A percentile compares a stretch with the other conserved stretches of the same genome.
Evolutionary conservation across 2,113 vertebrate species (phyloP).

Genomic region (Podilymbus podiceps): DNA sequence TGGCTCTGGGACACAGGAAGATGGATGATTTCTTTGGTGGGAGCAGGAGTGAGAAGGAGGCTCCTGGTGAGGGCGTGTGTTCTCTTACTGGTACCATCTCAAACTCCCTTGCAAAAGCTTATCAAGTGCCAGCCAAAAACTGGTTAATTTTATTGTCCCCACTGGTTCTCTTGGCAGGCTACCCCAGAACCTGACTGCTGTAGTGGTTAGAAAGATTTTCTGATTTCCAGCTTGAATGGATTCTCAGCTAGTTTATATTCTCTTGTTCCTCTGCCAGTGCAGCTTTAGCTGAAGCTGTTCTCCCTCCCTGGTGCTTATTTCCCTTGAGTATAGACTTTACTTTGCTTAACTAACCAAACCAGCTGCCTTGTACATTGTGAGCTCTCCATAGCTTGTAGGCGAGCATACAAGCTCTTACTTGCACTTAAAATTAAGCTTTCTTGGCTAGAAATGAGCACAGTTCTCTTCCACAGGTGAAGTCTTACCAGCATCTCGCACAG

Average conservation of each 20-base stretch:
- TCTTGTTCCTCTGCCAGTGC: not conserved
- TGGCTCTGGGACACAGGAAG: not conserved
- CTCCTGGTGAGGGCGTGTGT: accelerated
- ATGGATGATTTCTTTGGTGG: not conserved
- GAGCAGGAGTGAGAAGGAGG: not conserved
- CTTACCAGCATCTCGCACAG: not conserved
- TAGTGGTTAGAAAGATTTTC: not conserved
- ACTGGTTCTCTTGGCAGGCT: not conserved
- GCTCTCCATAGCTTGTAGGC: not conserved
- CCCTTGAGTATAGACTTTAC: not conserved
- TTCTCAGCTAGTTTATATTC: not conserved
- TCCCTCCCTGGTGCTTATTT: not conserved
- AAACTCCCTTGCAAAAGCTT: not conserved
- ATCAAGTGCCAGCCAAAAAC: not conserved
- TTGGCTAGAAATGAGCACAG: not conserved
- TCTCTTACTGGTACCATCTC: not conserved
- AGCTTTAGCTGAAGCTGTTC: not conserved
- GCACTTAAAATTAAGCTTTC: not conserved
- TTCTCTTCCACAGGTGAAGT: not conserved
- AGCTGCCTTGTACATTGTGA: not conserved
- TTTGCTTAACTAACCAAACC: not conserved
- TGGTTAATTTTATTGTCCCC: not conserved
- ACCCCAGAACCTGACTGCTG: not conserved
- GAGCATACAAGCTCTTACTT: not conserved
- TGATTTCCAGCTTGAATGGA: not conserved